Conservation (phyloP, 2,888 invertebrate species). For the Chorisops tibialis region DNA sequence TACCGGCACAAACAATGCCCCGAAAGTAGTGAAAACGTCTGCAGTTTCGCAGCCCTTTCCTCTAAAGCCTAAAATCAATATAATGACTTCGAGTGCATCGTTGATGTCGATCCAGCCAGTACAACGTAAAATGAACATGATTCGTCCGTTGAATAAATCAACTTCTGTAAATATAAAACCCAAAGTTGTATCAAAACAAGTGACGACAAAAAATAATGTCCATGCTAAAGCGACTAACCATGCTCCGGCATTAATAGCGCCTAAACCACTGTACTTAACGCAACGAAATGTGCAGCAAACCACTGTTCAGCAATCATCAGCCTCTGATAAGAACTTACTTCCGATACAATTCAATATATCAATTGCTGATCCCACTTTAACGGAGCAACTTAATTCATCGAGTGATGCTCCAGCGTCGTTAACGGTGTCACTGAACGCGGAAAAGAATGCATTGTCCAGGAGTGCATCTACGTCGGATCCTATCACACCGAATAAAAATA, state of each 20-base stretch:
- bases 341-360: constrained; percentile 17
- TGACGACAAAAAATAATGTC: constrained; percentile 21
- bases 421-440: constrained; percentile 19
- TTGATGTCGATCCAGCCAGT: constrained; percentile 28
- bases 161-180: constrained; percentile 33
- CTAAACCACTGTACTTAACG: constrained; percentile 47
- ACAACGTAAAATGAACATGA: constrained; percentile 33
- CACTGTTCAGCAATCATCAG: constrained; percentile 35
- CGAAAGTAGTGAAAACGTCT: constrained; percentile 26
- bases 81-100: neutral
- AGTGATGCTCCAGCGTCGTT: neutral
- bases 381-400: constrained; percentile 21
- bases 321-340: constrained; percentile 33
- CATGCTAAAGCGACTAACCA: constrained; percentile 39
- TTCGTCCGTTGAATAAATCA: constrained; percentile 29
- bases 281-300: constrained; percentile 23
- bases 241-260: constrained; percentile 39
- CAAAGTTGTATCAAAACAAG: constrained; percentile 32
- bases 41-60: constrained; percentile 24
- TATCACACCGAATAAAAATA: neutral
- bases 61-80: constrained; percentile 27
- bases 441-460: neutral
- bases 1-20: neutral
- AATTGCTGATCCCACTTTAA: constrained; percentile 25
- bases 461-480: neutral